Percentiles rank a stretch among this genome's conserved stretches.
phyloP scores from a whole-genome alignment of 37 sponge, comb jelly and placozoan genomes.

The Corticium candelabrum region DNA sequence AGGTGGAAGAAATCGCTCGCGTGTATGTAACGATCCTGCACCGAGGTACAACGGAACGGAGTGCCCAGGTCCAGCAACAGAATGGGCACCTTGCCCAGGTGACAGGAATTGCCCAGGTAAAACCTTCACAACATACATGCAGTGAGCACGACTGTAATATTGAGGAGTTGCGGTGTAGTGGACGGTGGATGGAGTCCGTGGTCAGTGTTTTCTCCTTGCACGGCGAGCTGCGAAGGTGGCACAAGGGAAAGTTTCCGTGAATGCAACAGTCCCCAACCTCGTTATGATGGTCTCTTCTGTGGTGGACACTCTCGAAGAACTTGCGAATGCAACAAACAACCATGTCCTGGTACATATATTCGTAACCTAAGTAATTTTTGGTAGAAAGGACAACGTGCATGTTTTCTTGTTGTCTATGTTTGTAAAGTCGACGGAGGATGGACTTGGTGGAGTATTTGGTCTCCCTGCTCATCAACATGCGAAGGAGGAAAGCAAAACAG shows the following conservation, averaged over 20 bases:
- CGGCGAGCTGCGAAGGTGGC: neutral
- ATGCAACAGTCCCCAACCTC: neutral
- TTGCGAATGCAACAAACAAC: neutral
- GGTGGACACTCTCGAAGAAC: neutral
- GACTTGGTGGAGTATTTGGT: constrained; percentile 13
- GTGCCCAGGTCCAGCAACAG: no score
- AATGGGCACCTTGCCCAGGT: no score
- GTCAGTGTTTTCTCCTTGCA: neutral
- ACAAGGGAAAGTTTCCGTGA: neutral
- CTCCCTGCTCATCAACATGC: constrained; percentile 7
- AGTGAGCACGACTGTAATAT: no score
- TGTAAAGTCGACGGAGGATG: constrained; percentile 6
- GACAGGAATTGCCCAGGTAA: no score
- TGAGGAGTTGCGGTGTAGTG: no score
- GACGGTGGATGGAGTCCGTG: neutral
- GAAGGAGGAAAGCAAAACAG: no score
- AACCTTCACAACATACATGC: no score
- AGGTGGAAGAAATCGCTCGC: constrained; percentile 5
- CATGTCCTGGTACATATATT: constrained; percentile 3
- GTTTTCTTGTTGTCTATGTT: no score
- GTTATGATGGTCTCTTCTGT: neutral
- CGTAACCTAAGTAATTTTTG: no score
- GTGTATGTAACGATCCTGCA: constrained; percentile 9
- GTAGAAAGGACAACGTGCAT: neutral
- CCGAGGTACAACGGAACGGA: constrained; percentile 13